Percentiles rank a stretch among this genome's conserved stretches.
Conservation (phyloP, 2,888 invertebrate genomes). For the Parelbella ahira region DNA sequence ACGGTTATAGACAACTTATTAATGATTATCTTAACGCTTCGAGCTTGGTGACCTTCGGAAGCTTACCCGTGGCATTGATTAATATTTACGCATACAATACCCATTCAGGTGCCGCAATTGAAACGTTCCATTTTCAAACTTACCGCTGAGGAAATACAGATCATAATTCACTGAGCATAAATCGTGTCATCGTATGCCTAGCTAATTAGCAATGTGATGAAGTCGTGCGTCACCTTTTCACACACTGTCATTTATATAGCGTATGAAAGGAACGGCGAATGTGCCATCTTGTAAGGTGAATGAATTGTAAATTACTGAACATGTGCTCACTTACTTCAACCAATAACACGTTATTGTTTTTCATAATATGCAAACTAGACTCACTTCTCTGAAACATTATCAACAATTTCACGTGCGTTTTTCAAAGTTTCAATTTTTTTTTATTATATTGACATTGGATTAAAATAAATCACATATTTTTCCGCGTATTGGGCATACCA, state of each 20-base stretch:
- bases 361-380: conserved; percentile 2
- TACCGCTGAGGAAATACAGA: conserved; percentile 43
- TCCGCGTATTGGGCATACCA: too few species aligned
- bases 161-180: conserved; percentile 39
- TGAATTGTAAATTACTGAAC: conserved; percentile 49
- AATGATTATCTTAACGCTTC: conserved; percentile 45
- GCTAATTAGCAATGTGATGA: conserved; percentile 64
- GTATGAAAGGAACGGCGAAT: conserved; percentile 47
- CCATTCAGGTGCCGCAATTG: conserved; percentile 48
- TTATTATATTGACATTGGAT: too few species aligned
- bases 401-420: neutral
- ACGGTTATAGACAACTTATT: conserved; percentile 9
- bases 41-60: conserved; percentile 58
- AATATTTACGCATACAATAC: conserved; percentile 70
- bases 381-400: conserved; percentile 1
- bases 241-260: conserved; percentile 36
- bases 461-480: too few species aligned
- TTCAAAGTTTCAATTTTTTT: too few species aligned
- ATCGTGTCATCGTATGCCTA: conserved; percentile 49
- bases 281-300: conserved; percentile 48
- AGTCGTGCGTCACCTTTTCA: conserved; percentile 56
- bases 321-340: conserved; percentile 39
- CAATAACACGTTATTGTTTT: conserved; percentile 6
- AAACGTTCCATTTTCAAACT: conserved; percentile 41
- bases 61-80: conserved; percentile 71